Base-by-base conservation (phyloP, 2,888 invertebrate genomes). In the Polydrusus cervinus region DNA sequence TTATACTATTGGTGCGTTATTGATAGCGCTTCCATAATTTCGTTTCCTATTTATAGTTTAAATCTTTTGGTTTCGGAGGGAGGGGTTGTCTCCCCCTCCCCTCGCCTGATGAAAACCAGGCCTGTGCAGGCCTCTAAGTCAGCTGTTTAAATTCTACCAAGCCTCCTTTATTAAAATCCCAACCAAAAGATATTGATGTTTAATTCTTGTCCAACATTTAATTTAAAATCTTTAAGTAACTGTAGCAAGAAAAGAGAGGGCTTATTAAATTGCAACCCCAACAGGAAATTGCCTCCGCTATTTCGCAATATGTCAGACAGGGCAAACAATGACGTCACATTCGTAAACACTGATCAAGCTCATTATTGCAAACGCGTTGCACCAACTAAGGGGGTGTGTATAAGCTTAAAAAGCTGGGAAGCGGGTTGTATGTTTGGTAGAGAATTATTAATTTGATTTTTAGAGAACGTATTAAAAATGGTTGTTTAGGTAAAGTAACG, bases 241-340 rank as follows among this genome's bases (percentile, higher is more conserved):
- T 68, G n/a, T 20, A 16, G 68, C 61, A 61, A 69, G 68, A 53
- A 69, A 47, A 47, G 60, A 38, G 43, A 60, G 45, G 38, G 57
- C 70, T 66, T 64, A 75, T 62, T 78, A 75, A 75, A 65, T 70
- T 73, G 69, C 66, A 74, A 70, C 76, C 73, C 73, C 67, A 70
- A 62, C 71, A 60, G 87, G 87, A 87, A 86, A 87, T 87, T 87
- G 86, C 86, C 86, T 85, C 84, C 84, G 84, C 84, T 83, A 84
- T 84, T 84, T 85, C 85, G 86, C 86, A 87, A 87, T 87, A 87
- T 86, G 86, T 86, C 85, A 85, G 86, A 85, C 85, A 86, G 82
- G 80, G 85, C 83, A 86, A 86, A 86, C 86, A 86, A 25, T 87
- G 86, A 86, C 86, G 86, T 86, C 86, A 86, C 51, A 81, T 82